A percentile compares a stretch with the other conserved stretches of the same genome.
These are phyloP conservation scores for Alauda arvensis DNA, from an alignment of 2,797 vertebrate species.

Conservation along the genomic window DNA sequence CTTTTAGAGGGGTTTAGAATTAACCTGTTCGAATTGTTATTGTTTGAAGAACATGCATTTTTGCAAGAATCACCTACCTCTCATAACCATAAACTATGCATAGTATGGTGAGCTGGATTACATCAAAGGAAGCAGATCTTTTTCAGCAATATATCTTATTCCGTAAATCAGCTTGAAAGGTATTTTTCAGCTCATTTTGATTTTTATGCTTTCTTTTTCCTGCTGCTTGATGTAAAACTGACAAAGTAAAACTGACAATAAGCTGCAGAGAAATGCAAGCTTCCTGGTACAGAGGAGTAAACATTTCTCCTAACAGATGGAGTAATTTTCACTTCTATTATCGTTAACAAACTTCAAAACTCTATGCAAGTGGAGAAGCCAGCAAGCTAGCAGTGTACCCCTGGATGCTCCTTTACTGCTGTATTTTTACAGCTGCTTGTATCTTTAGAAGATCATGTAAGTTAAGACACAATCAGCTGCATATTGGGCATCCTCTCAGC, in stretches of 20 bases:
- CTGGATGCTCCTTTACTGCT: not conserved
- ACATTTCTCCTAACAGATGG: slow-evolving; percentile 55
- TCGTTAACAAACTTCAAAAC: slow-evolving; percentile 48
- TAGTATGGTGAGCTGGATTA: slow-evolving; percentile 1
- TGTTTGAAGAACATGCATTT: slow-evolving; percentile 1
- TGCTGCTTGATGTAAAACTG: slow-evolving; percentile 56
- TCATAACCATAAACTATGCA: not conserved
- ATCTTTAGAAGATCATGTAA: not conserved
- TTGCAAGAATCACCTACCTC: slow-evolving; percentile 6
- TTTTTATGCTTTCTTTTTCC: slow-evolving; percentile 56
- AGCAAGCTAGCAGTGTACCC: not conserved
- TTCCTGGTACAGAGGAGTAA: slow-evolving; percentile 27
- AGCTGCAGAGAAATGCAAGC: slow-evolving; percentile 16
- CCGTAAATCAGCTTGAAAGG: slow-evolving; percentile 45
- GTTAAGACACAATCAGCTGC: not conserved
- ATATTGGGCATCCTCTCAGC: not conserved
- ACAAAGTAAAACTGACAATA: slow-evolving; percentile 51
- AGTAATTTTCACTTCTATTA: slow-evolving; percentile 44
- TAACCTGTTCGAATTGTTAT: slow-evolving; percentile 30
- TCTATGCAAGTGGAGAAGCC: not conserved
- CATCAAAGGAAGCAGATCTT: slow-evolving; percentile 30
- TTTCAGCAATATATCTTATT: slow-evolving; percentile 34
- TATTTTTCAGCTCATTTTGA: slow-evolving; percentile 52
- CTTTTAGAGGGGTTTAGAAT: not conserved
- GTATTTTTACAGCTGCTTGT: not conserved